Percentiles rank a stretch among this genome's conserved stretches.
These are phyloP conservation scores for Tapirus terrestris DNA, from an alignment of 2,113 vertebrate genomes.

Conservation along the genomic window DNA sequence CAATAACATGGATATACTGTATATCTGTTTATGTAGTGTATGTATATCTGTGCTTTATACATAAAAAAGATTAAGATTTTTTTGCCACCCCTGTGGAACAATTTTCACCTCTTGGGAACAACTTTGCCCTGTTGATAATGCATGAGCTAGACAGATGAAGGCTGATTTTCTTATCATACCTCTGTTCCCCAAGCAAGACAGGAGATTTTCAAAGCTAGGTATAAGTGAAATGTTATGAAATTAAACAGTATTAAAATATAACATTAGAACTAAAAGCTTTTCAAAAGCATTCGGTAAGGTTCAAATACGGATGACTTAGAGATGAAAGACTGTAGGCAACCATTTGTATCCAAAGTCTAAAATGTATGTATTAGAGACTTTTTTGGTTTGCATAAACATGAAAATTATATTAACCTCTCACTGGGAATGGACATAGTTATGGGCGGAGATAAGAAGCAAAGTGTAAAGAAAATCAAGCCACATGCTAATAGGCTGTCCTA, in stretches of 20 bases:
- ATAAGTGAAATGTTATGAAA: slow-evolving; percentile 30
- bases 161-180: not conserved
- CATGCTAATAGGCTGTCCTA: not conserved
- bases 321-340: not conserved
- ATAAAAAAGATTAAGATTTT: not conserved
- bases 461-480: not conserved
- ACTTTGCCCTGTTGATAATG: not conserved
- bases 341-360: not conserved
- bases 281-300: not conserved
- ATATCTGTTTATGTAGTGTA: not conserved
- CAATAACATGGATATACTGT: not conserved
- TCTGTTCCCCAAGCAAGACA: not conserved
- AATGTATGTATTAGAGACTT: not conserved
- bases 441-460: slow-evolving; percentile 28
- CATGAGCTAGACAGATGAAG: not conserved
- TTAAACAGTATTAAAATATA: slow-evolving; percentile 17
- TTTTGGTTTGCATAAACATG: slow-evolving; percentile 6
- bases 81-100: not conserved
- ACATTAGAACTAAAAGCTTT: not conserved
- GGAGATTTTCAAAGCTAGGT: slow-evolving; percentile 10
- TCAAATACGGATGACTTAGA: slow-evolving; percentile 33
- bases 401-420: slow-evolving; percentile 16
- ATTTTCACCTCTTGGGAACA: not conserved
- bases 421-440: not conserved
- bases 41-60: not conserved